Evolutionary conservation across 2,797 vertebrate species (phyloP), one percentile per base, ranked within the genome.

Genomic region (Crocidura indochinensis): DNA sequence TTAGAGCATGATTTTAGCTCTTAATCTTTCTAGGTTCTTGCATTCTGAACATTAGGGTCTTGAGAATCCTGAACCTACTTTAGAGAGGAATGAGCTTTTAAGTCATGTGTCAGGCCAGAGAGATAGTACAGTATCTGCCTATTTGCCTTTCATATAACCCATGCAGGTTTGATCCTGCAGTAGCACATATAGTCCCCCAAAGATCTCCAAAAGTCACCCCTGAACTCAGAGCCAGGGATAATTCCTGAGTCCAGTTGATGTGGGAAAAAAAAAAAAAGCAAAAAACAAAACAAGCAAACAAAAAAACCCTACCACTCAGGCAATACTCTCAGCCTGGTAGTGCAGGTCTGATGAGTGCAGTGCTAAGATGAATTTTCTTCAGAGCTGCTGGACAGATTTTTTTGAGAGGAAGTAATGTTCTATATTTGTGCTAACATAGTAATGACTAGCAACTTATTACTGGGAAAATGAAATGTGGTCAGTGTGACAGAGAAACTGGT

Each of bases 401-500:
- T 93, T 62, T 92, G 79, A 91, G 73, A 90, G 94, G 72, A 84
- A 12, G 22, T 22, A 87, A 79, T 85, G 11, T 83, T 94, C 80
- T 82, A 38, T 2, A 62, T 83, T 19, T 80, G n/a, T 78, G 71
- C 60, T 93, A 86, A 88, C n/a, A 49, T 2, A 46, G 26, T 44
- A 78, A 92, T 88, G 74, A 88, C 46, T 46, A 84, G 38, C 44
- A 94, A 86, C 46, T 2, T 78, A 8, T 83, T 87, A 79, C 11
- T 73, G 20, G 80, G 74, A 47, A 90, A 2, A 81, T 68, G 29
- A 84, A 91, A 75, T 90, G n/a, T 53, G 77, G 74, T 49, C 80
- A 77, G n/a, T 79, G 22, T 85, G 51, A 67, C 44, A 83, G 31
- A 80, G 31, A 92, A 88, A 73, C 22, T 82, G 5, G 87, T 86